Conservation (phyloP, 2,113 vertebrate species). For the Eptesicus fuscus region DNA sequence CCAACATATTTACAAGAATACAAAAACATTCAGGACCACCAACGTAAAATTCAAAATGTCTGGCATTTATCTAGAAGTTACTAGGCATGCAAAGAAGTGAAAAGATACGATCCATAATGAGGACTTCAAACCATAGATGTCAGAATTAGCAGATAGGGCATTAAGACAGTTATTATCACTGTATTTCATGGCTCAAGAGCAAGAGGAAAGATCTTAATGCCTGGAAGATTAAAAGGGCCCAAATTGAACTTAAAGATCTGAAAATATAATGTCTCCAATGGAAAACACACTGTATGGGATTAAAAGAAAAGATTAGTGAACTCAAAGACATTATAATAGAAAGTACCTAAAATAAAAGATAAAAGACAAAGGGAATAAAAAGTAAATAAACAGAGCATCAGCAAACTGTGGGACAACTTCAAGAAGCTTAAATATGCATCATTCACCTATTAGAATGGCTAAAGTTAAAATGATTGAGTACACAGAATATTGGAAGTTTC, state of each 20-base stretch:
- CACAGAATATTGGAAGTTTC: neutral
- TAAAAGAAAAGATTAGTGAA: slow-evolving; percentile 28
- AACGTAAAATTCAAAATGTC: neutral
- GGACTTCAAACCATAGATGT: neutral
- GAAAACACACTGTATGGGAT: neutral
- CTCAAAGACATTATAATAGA: neutral
- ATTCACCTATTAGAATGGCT: neutral
- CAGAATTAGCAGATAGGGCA: neutral
- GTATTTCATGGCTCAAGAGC: neutral
- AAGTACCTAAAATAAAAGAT: slow-evolving; percentile 6
- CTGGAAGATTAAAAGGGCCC: neutral
- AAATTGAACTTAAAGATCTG: neutral
- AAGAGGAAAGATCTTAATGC: neutral
- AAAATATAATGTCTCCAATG: neutral
- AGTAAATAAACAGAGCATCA: neutral
- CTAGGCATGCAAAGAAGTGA: neutral
- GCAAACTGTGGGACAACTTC: neutral
- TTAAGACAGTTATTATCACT: neutral
- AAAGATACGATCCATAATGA: neutral
- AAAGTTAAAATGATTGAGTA: neutral
- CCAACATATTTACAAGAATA: neutral
- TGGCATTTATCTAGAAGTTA: neutral
- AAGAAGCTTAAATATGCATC: neutral
- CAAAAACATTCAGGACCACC: neutral
- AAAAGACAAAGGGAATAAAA: neutral